phyloP scores from a whole-genome alignment of 2,113 vertebrate genomes.

The Merops nubicus region DNA sequence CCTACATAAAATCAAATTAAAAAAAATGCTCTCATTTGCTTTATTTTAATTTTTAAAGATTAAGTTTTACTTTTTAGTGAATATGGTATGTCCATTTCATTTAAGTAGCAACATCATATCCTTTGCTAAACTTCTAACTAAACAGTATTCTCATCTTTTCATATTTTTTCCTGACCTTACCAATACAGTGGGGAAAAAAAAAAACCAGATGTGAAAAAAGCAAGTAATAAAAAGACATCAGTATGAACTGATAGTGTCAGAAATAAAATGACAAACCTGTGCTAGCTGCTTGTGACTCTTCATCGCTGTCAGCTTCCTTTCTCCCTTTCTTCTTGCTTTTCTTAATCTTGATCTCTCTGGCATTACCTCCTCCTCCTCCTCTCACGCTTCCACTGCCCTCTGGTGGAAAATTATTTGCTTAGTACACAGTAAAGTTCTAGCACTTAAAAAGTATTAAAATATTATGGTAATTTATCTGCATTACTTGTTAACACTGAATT shows the following conservation, averaged over 20 bases:
- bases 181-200: not conserved
- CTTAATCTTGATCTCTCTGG: slow-evolving; percentile 89
- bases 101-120: not conserved
- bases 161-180: not conserved
- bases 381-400: slow-evolving; percentile 90
- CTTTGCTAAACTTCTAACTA: not conserved
- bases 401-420: slow-evolving; percentile 65
- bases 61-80: not conserved
- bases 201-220: not conserved
- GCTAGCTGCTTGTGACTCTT: slow-evolving; percentile 78
- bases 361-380: slow-evolving; percentile 85
- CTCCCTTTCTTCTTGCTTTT: slow-evolving; percentile 92
- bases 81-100: fast-evolving
- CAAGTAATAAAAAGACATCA: not conserved
- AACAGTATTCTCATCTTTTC: not conserved
- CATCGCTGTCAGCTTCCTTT: slow-evolving; percentile 90
- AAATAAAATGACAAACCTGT: slow-evolving; percentile 68
- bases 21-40: not conserved
- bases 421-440: not conserved
- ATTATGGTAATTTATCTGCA: not conserved
- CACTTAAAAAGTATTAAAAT: not conserved
- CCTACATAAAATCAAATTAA: not conserved
- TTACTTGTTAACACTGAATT: not conserved
- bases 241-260: not conserved
- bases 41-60: not conserved